These are phyloP conservation scores for Picathartes gymnocephalus DNA, from an alignment of 2,113 vertebrate species.

Conservation along the genomic window DNA sequence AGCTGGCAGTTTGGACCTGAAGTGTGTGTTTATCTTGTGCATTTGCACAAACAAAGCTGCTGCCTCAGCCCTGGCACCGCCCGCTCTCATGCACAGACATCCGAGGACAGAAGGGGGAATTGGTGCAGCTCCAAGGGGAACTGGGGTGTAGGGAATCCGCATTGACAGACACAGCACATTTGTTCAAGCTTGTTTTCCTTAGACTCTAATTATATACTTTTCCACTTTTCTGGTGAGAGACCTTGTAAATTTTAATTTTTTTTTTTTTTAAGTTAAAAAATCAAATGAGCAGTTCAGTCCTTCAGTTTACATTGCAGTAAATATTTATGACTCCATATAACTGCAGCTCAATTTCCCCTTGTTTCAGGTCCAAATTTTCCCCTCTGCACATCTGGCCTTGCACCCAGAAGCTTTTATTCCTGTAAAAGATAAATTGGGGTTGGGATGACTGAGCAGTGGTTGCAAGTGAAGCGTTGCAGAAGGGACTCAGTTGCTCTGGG, in stretches of 20 bases:
- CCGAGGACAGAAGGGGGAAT: conserved; percentile 11
- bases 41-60: not conserved
- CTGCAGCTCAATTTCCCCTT: conserved; percentile 54
- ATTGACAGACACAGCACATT: conserved; percentile 4
- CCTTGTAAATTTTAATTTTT: conserved; percentile 10
- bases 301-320: conserved; percentile 42
- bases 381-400: conserved; percentile 42
- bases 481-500: not conserved
- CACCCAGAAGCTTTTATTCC: conserved; percentile 40
- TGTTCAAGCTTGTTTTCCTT: conserved; percentile 49
- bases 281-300: not conserved
- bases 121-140: conserved; percentile 10
- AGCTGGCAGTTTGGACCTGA: not conserved
- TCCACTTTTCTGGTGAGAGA: conserved; percentile 25
- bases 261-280: not conserved
- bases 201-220: conserved; percentile 39
- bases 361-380: conserved; percentile 26
- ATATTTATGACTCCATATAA: conserved; percentile 55
- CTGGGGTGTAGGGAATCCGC: not conserved
- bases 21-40: not conserved
- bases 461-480: not conserved
- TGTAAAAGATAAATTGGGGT: conserved; percentile 10
- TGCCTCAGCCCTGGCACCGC: not conserved
- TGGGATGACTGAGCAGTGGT: not conserved
- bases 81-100: not conserved